Base-by-base conservation (phyloP, 2,797 vertebrate genomes). In the Adelosebastes latens region DNA sequence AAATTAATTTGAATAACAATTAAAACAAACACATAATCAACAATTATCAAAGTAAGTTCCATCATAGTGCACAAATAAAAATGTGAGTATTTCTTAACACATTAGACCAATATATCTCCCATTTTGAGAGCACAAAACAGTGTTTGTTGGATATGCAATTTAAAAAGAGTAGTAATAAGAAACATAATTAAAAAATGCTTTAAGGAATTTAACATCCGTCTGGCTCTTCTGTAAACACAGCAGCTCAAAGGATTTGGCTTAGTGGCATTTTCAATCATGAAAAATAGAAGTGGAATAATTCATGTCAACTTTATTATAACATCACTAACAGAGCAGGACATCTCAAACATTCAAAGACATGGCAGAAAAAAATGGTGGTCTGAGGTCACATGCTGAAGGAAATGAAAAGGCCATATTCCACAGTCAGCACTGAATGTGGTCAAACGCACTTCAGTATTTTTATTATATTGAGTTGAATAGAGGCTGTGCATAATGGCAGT, bases 141-240 rank as follows among this genome's bases (percentile, higher is more conserved):
- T 32, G 25, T 49, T 58, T 73, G 34, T 5, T 67, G 42, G 22
- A 6, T 18, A 10, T 32, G 53, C 14, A 29, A 79, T 34, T 62
- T 39, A 27, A 36, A 46, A 18, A 13, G 25, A 29, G 25, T 9
- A 77, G 46, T 49, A 49, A 20, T 49, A 62, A n/a, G 61, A 13
- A 25, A 25, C 1, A 22, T 49, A 39, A 63, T 64, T 12, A 65
- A 25, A 52, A 55, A 60, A 60, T 20, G 25, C 24, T 71, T 71
- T 39, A 61, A 66, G 71, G 16, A 58, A 75, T 78, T n/a, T 5
- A 64, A 27, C 46, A 31, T 78, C 42, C 66, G 24, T 63, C 46
- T 53, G 49, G 65, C 61, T 75, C 9, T 16, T 64, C 52, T 55
- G 52, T 80, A 52, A 72, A 77, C 29, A 34, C 4, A 10, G 24